Evolutionary conservation across 2,113 vertebrate species (phyloP).

Genomic region (Psilopogon haemacephalus): DNA sequence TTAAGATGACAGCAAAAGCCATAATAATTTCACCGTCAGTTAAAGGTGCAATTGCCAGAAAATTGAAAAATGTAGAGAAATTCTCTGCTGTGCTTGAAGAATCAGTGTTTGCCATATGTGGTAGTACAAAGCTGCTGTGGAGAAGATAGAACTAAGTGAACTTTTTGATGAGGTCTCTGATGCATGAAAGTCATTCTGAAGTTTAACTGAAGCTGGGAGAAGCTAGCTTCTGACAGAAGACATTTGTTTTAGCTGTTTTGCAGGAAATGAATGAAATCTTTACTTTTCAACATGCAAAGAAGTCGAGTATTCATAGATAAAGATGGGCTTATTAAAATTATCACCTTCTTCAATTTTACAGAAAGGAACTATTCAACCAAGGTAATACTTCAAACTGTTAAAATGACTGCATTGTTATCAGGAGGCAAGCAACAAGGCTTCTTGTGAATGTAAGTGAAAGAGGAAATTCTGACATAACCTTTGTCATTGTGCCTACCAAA

Average conservation of each 20-base stretch:
- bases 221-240: not conserved
- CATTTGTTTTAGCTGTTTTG: conserved; percentile 47
- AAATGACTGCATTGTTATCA: conserved; percentile 4
- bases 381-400: conserved; percentile 44
- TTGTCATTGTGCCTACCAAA: not conserved
- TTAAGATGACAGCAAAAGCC: conserved; percentile 41
- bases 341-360: not conserved
- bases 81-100: conserved; percentile 19
- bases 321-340: conserved; percentile 61
- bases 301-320: conserved; percentile 36
- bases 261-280: conserved; percentile 47
- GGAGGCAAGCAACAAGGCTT: not conserved
- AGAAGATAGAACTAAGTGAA: conserved; percentile 1
- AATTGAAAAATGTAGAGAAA: conserved; percentile 32
- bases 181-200: conserved; percentile 44
- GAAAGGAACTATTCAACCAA: conserved; percentile 22
- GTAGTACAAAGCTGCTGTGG: not conserved
- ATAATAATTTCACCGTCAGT: conserved; percentile 44
- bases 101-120: not conserved
- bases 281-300: conserved; percentile 34
- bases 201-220: conserved; percentile 58
- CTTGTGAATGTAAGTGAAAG: conserved; percentile 4
- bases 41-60: conserved; percentile 58
- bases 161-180: not conserved
- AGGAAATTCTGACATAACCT: not conserved